Base-by-base conservation (phyloP, 2,888 invertebrate genomes). In the Mamestra brassicae region DNA sequence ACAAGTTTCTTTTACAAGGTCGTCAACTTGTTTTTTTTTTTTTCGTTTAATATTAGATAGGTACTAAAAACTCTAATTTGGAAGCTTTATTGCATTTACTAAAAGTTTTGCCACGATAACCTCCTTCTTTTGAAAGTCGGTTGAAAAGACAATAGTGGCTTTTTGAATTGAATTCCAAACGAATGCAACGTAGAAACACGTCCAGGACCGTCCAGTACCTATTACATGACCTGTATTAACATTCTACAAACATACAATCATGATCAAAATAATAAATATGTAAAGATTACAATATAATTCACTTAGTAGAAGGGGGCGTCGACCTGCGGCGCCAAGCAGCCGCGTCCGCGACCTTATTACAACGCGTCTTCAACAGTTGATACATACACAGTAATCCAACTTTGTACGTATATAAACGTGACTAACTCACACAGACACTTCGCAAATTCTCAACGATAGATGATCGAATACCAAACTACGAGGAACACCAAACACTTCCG, bases 271-370 rank as follows among this genome's bases (percentile, higher is more conserved):
- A 79, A 84, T 85, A 87, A 84, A 85, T 81, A 81, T 83, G 82
- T 89, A 88, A 88, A 88, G 85, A 87, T 87, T 89, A 88, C 83
- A 87, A 88, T 90, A 90, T 89, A 92, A 91, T 91, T 91, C 89
- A 91, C 89, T 92, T 90, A 90, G 91, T 89, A 89, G 89, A 89
- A 90, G 87, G 88, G 93, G 94, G 94, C 93, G 94, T 90, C 93
- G 94, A 92, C 93, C 93, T 94, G 84, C 79, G 88, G 94, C 95
- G 95, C 94, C 94, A 90, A 81, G 89, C 85, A 90, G 94, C 93
- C 94, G 94, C 94, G 92, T 91, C 91, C 94, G 92, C 93, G 94
- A 93, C 95, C 95, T 94, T 95, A 94, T 94, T 95, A 92, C 92
- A 83, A 81, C 89, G 88, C 88, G 84, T 87, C 90, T 89, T 88